Base-by-base conservation (phyloP, 2,888 invertebrate species). In the Macroteleia sp. region DNA sequence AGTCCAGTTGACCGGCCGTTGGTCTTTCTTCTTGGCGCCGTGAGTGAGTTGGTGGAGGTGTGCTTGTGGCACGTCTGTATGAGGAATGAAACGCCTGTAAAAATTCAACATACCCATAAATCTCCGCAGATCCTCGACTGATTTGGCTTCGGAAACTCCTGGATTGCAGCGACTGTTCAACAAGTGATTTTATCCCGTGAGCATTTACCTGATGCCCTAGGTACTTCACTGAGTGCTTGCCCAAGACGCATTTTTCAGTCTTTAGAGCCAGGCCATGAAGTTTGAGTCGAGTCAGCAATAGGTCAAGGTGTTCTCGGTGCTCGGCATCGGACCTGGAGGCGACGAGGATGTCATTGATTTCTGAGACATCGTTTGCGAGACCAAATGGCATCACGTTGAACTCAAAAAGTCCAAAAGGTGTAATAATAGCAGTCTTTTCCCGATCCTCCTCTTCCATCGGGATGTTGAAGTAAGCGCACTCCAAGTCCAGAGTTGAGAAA, bases 261-360 rank as follows among this genome's bases (percentile, higher is more conserved):
- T 42, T 42, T 1, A 42, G 20, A 1, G 17, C 19, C 4, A 42
- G 42, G 3, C 42, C 42, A 10, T 48, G 20, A 2, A 14, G 4
- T 20, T 20, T 10, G 20, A 42, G 42, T 3, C 19, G 42, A 10
- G 16, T 17, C 2, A 42, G 19, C 1, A 42, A 3, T 10, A 19
- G 19, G 42, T 42, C 42, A 8, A 20, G 16, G 19, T 69, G 52
- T 0, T 61, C 57, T 1, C 67, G 50, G 30, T 42, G 67, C 5
- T 28, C 48, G 3, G 16, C 20, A 8, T 42, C 42, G 19, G 4
- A 8, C 42, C 10, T 42, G 42, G 42, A 42, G 20, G 42, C 42
- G 6, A 42, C 17, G 20, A 42, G 20, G 42, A 42, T 42, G 20
- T 42, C 46, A 6, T 46, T 12, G 28, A 25, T 25, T 1, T 46